Base-by-base conservation (phyloP, 1,140 invertebrate genomes). In the Drosophila kanapiae region DNA sequence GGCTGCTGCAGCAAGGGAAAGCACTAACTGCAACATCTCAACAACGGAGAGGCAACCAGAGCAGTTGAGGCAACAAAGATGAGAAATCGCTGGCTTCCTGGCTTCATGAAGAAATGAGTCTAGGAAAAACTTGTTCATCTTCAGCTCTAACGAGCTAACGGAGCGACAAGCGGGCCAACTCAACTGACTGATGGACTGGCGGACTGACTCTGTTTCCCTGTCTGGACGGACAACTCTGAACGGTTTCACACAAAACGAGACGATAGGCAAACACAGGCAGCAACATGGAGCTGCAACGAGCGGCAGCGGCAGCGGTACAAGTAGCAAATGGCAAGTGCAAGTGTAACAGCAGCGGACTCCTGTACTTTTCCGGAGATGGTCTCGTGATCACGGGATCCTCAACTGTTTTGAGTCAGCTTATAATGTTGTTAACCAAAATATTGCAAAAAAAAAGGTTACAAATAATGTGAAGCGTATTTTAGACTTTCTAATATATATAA, bases 41-140 rank as follows among this genome's bases (percentile, higher is more conserved):
- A 49, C 61, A 64, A 23, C 61, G 40, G 35, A 54, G 33, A 37
- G 53, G 57, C 40, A 59, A 54, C 63, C 38, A 49, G 48, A 68
- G 54, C 69, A 65, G 45, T 48, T 42, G 37, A 11, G 60, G 29
- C 64, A 81, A 72, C 75, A 72, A 86, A 81, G 86, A 87, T 88
- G 84, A 90, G 79, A 88, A 88, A 88, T 88, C 69, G 81, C 78
- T 53, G 51, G 84, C 70, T 88, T 88, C 85, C 85, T 90, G 85
- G 81, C 69, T 72, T 59, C 64, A 77, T 69, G 63, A 74, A 80
- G 80, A 78, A 82, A 78, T 72, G 48, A 72, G 69, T 58, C 64
- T 65, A 64, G 65, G 63, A 80, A 79, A 88, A 88, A 88, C 85
- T 90, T 90, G 85, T 88, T 85, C 85, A 88, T 88, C 85, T 90